These are phyloP conservation scores for Psittacula cyanocephala DNA, from an alignment of 2,113 vertebrate genomes.

Conservation along the genomic window DNA sequence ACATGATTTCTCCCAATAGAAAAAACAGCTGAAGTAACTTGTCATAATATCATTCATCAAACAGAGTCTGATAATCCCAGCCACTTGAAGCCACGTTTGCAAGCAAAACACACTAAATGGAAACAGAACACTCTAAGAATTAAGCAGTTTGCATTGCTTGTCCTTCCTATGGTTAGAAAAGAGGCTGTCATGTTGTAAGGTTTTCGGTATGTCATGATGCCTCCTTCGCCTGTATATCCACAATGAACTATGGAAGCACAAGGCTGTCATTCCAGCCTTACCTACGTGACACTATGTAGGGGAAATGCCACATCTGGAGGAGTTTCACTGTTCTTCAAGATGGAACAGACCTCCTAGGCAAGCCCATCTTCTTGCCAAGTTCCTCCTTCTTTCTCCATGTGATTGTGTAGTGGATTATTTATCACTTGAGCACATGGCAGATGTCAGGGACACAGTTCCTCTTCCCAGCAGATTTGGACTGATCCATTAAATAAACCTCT, in stretches of 20 bases:
- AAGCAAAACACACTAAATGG: slow-evolving; percentile 30
- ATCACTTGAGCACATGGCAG: background rate
- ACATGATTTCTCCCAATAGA: slow-evolving; percentile 50
- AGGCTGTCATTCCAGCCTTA: background rate
- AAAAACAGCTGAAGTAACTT: slow-evolving; percentile 25
- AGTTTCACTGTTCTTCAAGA: accelerated
- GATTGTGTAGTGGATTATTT: background rate
- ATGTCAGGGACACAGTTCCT: background rate
- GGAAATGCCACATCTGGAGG: background rate
- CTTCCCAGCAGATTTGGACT: background rate
- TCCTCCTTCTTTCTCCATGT: background rate
- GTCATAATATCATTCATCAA: slow-evolving; percentile 58
- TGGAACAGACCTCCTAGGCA: background rate
- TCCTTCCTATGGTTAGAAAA: background rate
- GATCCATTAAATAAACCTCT: background rate
- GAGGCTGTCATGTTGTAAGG: background rate
- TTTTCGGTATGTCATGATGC: background rate
- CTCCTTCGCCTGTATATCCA: background rate
- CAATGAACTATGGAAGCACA: background rate
- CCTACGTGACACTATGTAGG: background rate
- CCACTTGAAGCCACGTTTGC: slow-evolving; percentile 39
- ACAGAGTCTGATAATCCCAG: slow-evolving; percentile 28
- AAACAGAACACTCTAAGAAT: slow-evolving; percentile 28
- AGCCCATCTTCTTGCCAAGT: background rate
- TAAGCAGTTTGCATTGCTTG: background rate